phyloP scores from a whole-genome alignment of 2,888 invertebrate genomes.

The Plemyria rubiginata region DNA sequence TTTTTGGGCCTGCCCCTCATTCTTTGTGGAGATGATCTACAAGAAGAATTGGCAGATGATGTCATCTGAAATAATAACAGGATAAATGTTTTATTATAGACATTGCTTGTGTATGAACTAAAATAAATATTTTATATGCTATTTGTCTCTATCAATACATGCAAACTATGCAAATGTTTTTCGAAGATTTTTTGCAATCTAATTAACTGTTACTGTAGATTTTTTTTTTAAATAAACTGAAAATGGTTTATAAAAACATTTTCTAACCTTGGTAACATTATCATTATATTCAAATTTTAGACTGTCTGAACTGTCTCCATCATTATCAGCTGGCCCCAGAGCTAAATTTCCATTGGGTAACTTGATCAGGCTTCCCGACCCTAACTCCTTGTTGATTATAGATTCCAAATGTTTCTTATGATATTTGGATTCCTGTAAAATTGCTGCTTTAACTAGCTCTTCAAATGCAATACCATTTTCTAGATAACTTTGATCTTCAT shows the following conservation, averaged over 20 bases:
- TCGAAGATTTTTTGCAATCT: too few relatives aligned
- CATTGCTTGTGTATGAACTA: too few relatives aligned
- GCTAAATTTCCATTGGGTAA: conserved; percentile 88
- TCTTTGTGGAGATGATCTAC: conserved; percentile 78
- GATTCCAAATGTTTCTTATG: conserved; percentile 86
- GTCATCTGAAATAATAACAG: conserved; percentile 66
- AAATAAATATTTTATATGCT: too few relatives aligned
- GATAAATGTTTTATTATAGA: neutral
- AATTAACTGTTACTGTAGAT: too few relatives aligned
- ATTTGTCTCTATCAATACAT: too few relatives aligned
- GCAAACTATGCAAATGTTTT: too few relatives aligned
- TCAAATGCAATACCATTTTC: conserved; percentile 89
- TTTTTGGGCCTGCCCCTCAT: conserved; percentile 77
- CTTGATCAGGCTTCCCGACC: conserved; percentile 87
- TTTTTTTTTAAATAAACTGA: neutral
- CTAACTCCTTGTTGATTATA: conserved; percentile 88
- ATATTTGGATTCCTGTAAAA: conserved; percentile 87
- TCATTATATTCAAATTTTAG: conserved; percentile 78
- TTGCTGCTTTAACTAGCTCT: conserved; percentile 87
- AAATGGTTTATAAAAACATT: neutral
- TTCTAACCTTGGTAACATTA: conserved; percentile 71
- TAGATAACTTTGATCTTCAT: conserved; percentile 89
- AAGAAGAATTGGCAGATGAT: conserved; percentile 81
- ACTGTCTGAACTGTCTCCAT: conserved; percentile 83
- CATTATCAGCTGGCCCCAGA: conserved; percentile 86